A percentile compares a stretch with the other conserved stretches of the same genome.
phyloP scores from a whole-genome alignment of 2,797 vertebrate genomes.

The Myripristis jacobus region DNA sequence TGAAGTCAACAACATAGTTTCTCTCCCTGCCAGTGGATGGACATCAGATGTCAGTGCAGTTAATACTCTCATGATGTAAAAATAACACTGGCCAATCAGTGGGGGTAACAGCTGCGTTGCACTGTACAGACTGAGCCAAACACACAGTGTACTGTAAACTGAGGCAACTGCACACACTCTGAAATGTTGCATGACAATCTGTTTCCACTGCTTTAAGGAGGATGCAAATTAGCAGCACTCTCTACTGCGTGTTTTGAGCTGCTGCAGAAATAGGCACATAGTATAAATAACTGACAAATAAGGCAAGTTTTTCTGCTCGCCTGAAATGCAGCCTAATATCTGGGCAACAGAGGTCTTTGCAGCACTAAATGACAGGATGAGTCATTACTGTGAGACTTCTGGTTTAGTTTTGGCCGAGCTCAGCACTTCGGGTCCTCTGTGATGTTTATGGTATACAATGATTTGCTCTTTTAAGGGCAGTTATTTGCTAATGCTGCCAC shows the following conservation, averaged over 20 bases:
- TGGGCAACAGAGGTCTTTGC: conserved; percentile 24
- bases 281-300: conserved; percentile 64
- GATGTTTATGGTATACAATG: conserved; percentile 35
- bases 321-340: conserved; percentile 32
- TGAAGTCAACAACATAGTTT: conserved; percentile 44
- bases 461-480: conserved; percentile 69
- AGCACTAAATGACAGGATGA: conserved; percentile 44
- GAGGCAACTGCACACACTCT: conserved; percentile 68
- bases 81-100: conserved; percentile 77
- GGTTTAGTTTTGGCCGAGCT: conserved; percentile 51
- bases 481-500: conserved; percentile 65
- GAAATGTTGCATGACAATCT: conserved; percentile 60
- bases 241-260: conserved; percentile 28
- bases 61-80: conserved; percentile 74
- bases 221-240: conserved; percentile 46
- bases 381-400: conserved; percentile 45
- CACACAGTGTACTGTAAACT: conserved; percentile 64
- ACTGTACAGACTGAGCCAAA: conserved; percentile 54
- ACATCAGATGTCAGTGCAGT: conserved; percentile 65
- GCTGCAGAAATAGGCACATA: conserved; percentile 51
- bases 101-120: conserved; percentile 76
- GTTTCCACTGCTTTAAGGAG: conserved; percentile 38
- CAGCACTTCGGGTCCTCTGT: conserved; percentile 8
- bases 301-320: conserved; percentile 25
- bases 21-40: conserved; percentile 50